Evolutionary conservation across 2,797 vertebrate species (phyloP), one percentile per base, ranked within the genome.

Genomic region (Hylomyscus alleni): DNA sequence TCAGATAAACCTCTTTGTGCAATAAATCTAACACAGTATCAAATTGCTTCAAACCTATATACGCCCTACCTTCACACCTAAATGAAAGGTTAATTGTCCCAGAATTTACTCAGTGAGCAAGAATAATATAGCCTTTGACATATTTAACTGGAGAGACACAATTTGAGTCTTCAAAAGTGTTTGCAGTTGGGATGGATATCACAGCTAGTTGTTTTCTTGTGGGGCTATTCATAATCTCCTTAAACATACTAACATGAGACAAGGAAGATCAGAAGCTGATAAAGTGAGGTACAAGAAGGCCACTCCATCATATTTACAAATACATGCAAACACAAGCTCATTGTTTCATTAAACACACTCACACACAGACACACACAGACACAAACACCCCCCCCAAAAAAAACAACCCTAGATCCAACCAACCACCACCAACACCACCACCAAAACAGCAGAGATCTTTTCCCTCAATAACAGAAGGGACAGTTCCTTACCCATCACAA

Each of bases 51-150:
- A 58, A 88, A 13, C 9, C 15, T 89, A 3, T 52, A 8, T 76
- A 5, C 4, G 34, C 54, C 94, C 4, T 44, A 81, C 72, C 81
- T 93, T 93, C 58, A 93, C 34, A 81, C 19, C 76, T 67, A 85
- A 73, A 3, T 80, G 73, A 91, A 82, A 89, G 15, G 44, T 15
- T 78, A 83, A 58, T 82, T 89, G 54, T 88, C 91, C 47, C 54
- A 31, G 82, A 89, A 56, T 62, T 58, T 10, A 90, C 26, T 83
- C 24, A 75, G 78, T 34, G 12, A 86, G 69, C 78, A 96, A 80
- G 60, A 81, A 88, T 94, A 94, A 58, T 0, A 0, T 5, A 83
- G 15, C 4, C 12, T 29, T 77, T 78, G 34, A 72, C 15, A 76
- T 7, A 19, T 3, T 22, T n/a, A 89, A 86, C 1, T 50, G 17